Conservation (phyloP, 1,140 invertebrate genomes). For the Mercenaria mercenaria region DNA sequence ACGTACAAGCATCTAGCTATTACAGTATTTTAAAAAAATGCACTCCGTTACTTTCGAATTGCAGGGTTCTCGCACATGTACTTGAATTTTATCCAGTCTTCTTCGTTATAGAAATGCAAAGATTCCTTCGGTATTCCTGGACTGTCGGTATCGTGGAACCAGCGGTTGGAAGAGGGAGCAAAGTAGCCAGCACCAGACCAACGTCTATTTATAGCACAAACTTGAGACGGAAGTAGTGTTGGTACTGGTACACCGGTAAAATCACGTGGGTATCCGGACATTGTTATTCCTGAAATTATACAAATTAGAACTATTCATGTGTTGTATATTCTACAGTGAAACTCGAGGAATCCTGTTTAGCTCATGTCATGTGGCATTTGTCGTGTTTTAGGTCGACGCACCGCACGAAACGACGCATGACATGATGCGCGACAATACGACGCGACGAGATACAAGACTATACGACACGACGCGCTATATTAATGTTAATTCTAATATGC, state of each 20-base stretch:
- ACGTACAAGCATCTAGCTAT: no score
- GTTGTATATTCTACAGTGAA: no score
- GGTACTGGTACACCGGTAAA: conserved; percentile 77
- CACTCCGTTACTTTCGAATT: conserved; percentile 56
- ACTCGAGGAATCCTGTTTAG: no score
- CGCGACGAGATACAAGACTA: no score
- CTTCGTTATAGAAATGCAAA: conserved; percentile 81
- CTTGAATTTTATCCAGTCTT: conserved; percentile 83
- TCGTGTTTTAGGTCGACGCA: no score
- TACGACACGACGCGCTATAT: no score
- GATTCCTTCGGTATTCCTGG: conserved; percentile 78
- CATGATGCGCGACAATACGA: no score
- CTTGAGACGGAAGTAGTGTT: conserved; percentile 75
- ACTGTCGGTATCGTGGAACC: conserved; percentile 80
- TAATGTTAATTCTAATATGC: no score
- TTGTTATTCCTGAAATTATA: conserved; percentile 73
- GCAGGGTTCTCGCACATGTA: conserved; percentile 76
- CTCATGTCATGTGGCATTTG: no score
- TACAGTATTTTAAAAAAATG: no score
- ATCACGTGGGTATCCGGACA: conserved; percentile 75
- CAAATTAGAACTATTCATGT: no score
- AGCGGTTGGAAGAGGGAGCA: conserved; percentile 75
- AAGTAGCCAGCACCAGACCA: conserved; percentile 81
- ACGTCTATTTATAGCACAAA: conserved; percentile 73
- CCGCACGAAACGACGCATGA: no score